Evolutionary conservation across 2,888 invertebrate species (phyloP), one percentile per base, ranked within the genome.

Genomic region (Andricus quercusramuli): DNA sequence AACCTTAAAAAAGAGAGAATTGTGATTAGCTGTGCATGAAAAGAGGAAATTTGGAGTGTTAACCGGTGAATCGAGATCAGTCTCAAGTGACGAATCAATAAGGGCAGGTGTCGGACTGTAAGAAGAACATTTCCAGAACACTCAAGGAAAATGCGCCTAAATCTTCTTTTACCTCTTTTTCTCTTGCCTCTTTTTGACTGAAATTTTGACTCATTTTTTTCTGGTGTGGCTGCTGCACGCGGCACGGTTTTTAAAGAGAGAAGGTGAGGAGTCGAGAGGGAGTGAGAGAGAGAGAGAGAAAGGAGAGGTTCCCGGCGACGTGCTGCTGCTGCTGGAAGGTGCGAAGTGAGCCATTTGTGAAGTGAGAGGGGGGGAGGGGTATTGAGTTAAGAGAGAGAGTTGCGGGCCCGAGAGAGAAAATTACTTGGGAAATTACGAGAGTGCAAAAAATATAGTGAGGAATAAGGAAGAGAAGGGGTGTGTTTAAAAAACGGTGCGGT

Each of bases 241-340:
- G 77, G 77, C 77, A 78, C 74, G 74, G 74, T 70, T 70, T 70
- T 47, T 15, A 44, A 76, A 51, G 62, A 66, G 29, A 78, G 68
- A 29, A 67, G 29, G 56, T 56, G 32, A n/a, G 6, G 22, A 25
- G 62, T 41, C 22, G 59, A 74, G 68, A 67, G 78, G 77, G 64
- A 76, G 47, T 29, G 81, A 78, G 83, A 78, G 70, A 65, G 77
- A 79, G 65, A 77, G 44, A 37, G 82, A 80, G 81, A 80, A 79
- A 76, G 67, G 29, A 76, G 65, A 77, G 51, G 64, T 64, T 41
- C 65, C 56, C 59, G 78, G 77, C 62, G 78, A 62, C 65, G 29
- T 79, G 77, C 37, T 74, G 66, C 70, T 87, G 87, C 77, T 86
- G 82, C 74, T 77, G 64, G 66, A 66, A 79, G 79, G 29, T 37